Percentiles rank a stretch among this genome's conserved stretches.
These are phyloP conservation scores for Carcinoscorpius rotundicauda DNA, from an alignment of 1,140 invertebrate genomes.

Conservation along the genomic window DNA sequence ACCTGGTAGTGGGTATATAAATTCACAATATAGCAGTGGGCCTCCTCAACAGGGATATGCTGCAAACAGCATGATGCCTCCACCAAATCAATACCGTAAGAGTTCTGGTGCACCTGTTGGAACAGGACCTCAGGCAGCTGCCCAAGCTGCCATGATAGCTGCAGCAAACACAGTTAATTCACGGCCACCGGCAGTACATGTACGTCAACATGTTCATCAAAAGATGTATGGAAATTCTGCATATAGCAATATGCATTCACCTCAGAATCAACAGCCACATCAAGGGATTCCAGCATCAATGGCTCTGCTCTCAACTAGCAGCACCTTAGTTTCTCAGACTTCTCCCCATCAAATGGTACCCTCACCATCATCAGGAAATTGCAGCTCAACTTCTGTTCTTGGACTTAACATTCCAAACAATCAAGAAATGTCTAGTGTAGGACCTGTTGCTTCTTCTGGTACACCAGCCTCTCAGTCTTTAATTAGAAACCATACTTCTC, in stretches of 20 bases:
- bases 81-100: constrained; percentile 23
- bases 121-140: constrained; percentile 34
- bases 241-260: too few relatives aligned
- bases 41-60: constrained; percentile 7
- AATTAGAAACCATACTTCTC: constrained; percentile 14
- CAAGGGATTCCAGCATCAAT: too few relatives aligned
- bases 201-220: constrained; percentile 48
- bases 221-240: constrained; percentile 17
- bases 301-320: too few relatives aligned
- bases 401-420: too few relatives aligned
- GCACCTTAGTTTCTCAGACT: too few relatives aligned
- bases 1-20: constrained; percentile 1
- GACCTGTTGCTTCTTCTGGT: not conserved
- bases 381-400: too few relatives aligned
- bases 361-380: constrained; percentile 22
- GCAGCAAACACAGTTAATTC: constrained; percentile 28
- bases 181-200: constrained; percentile 30
- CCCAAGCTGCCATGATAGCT: constrained; percentile 34
- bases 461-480: constrained; percentile 7
- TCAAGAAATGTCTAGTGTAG: too few relatives aligned
- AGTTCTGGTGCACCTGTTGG: constrained; percentile 9
- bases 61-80: constrained; percentile 27
- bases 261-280: too few relatives aligned
- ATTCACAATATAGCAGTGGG: constrained; percentile 27
- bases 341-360: constrained; percentile 24